Evolutionary conservation across 1,140 invertebrate species (phyloP).

Genomic region (Sarcophaga bullata): DNA sequence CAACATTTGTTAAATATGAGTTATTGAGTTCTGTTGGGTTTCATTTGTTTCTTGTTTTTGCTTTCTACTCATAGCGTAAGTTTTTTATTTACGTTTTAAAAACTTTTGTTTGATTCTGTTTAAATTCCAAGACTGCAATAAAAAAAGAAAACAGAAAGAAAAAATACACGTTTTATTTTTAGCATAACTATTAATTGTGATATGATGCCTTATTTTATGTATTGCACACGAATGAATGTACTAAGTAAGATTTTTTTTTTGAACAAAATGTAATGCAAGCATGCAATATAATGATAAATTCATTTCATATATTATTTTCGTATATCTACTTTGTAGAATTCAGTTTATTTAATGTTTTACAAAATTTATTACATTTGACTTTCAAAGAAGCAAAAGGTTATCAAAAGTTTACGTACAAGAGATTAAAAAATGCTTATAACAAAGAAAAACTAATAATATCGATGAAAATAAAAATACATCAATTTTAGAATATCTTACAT

Average conservation of each 20-base stretch:
- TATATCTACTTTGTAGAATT: not conserved
- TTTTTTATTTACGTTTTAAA: not conserved
- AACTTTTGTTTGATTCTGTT: slow-evolving; percentile 10
- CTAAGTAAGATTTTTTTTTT: too few species aligned
- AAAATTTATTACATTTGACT: not conserved
- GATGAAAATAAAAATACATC: not conserved
- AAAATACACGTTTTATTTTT: not conserved
- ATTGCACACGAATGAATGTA: too few species aligned
- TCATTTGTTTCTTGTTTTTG: not conserved
- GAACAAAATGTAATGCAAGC: too few species aligned
- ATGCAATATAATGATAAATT: too few species aligned
- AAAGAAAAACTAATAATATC: too few species aligned
- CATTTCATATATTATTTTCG: not conserved
- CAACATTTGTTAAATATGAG: too few species aligned
- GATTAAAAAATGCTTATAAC: too few species aligned
- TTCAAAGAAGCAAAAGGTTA: too few species aligned
- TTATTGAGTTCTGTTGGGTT: not conserved
- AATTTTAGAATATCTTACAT: slow-evolving; percentile 71
- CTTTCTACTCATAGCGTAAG: not conserved
- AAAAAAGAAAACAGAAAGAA: slow-evolving; percentile 22
- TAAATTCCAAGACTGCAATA: slow-evolving; percentile 26
- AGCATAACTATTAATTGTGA: not conserved
- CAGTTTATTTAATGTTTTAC: not conserved
- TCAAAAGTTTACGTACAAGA: too few species aligned
- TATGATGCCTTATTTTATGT: too few species aligned